Base-by-base conservation (phyloP, 2,888 invertebrate species). In the Rugalucina vietnamica region DNA sequence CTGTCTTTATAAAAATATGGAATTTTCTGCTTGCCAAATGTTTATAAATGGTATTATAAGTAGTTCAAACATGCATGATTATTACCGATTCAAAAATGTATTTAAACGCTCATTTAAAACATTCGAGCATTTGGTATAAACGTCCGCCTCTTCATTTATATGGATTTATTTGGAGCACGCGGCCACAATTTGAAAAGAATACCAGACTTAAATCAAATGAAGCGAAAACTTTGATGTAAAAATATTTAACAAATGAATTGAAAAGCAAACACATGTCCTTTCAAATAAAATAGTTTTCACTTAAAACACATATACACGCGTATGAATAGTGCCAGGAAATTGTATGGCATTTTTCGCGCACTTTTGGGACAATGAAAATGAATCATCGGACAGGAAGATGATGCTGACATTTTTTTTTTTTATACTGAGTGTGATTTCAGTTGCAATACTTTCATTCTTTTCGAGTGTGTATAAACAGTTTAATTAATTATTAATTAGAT, bases 21-120 rank as follows among this genome's bases (percentile, higher is more conserved):
- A 65, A 65, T 65, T 65, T 65, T 65, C 65, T 65, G 65, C 65
- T 65, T 65, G 65, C 65, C 65, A 65, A 65, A 32, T 65, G 65
- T 65, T 65, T 65, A 65, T 65, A 65, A 65, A 65, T 65, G 65
- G 34, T 65, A 65, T 65, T 65, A 65, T 65, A 65, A 65, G 65
- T 65, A 65, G 65, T 65, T 34, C 65, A 65, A 65, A 65, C 34
- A 65, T 65, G 65, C 65, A 65, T 65, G 65, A 34, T 65, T 65
- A 65, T 65, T 34, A 34, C 65, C 34, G 65, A 65, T 65, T 65
- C 65, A 65, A 34, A 29, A 65, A 65, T 65, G 65, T 34, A 21
- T 65, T 65, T 65, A 65, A 65, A 65, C 65, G 34, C 65, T 65
- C 65, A 65, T 65, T 65, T 65, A 65, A 65, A 65, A 65, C 65